Percentiles rank a stretch among this genome's conserved stretches.
These are phyloP conservation scores for Budorcas taxicolor DNA, from an alignment of 2,113 vertebrate genomes.

Conservation along the genomic window DNA sequence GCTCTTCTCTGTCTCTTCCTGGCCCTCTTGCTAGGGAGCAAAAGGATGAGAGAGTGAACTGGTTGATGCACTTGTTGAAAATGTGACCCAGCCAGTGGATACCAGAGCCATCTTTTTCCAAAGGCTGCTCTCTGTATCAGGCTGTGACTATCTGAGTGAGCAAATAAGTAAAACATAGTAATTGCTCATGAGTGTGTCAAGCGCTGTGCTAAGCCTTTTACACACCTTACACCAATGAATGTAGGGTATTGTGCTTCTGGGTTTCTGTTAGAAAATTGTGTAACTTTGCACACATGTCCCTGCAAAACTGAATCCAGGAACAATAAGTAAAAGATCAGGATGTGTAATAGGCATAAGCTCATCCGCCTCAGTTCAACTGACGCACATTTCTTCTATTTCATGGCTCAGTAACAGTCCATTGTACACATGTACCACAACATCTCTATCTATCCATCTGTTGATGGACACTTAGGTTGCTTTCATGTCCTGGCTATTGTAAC, in stretches of 20 bases:
- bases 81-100: not conserved
- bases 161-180: not conserved
- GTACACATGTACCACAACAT: not conserved
- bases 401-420: not conserved
- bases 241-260: not conserved
- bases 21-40: not conserved
- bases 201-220: no score
- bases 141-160: not conserved
- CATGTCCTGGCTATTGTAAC: not conserved
- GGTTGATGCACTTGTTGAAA: not conserved
- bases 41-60: not conserved
- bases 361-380: not conserved
- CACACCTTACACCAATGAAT: no score
- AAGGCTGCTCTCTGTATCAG: not conserved
- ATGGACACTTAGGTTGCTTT: not conserved
- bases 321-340: not conserved
- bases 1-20: not conserved
- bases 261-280: not conserved
- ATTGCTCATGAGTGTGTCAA: accelerated
- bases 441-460: not conserved
- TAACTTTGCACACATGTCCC: not conserved
- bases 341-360: not conserved
- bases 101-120: not conserved
- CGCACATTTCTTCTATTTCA: not conserved
- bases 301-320: not conserved